These are phyloP conservation scores for Paedocypris micromegethes DNA, from an alignment of 2,797 vertebrate genomes.

Conservation along the genomic window DNA sequence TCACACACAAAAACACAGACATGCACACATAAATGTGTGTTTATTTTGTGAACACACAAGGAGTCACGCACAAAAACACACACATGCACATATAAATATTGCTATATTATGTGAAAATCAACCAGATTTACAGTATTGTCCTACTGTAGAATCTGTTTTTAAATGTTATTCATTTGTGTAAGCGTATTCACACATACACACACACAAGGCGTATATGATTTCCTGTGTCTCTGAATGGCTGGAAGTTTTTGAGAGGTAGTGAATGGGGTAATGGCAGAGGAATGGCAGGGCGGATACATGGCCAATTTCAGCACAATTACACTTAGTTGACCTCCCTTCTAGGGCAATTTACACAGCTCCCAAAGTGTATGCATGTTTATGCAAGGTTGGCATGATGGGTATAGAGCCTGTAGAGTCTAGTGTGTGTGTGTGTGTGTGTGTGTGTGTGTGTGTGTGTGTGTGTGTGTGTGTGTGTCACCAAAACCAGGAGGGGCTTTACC, in stretches of 20 bases:
- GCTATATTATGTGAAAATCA: too few relatives aligned
- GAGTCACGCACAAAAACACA: too few relatives aligned
- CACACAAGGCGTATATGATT: not conserved
- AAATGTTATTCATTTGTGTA: too few relatives aligned
- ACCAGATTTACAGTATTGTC: too few relatives aligned
- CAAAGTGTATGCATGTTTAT: constrained; percentile 44
- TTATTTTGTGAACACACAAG: too few relatives aligned
- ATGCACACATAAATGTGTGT: too few relatives aligned
- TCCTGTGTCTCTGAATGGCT: constrained; percentile 18
- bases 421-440: constrained; percentile 23
- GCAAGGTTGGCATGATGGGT: constrained; percentile 39
- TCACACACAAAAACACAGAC: too few relatives aligned
- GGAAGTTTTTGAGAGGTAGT: constrained; percentile 25
- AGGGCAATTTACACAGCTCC: constrained; percentile 49
- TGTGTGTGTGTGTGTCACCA: constrained; percentile 25
- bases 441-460: constrained; percentile 21
- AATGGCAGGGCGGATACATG: constrained; percentile 50
- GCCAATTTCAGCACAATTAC: constrained; percentile 53
- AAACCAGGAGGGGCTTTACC: constrained; percentile 29
- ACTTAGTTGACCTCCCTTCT: constrained; percentile 50
- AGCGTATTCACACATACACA: too few relatives aligned
- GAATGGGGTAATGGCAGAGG: constrained; percentile 43
- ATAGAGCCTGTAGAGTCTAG: constrained; percentile 23
- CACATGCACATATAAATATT: too few relatives aligned
- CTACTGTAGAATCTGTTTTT: too few relatives aligned